phyloP scores from a whole-genome alignment of 2,113 vertebrate genomes.

The Catharus fuscescens region DNA sequence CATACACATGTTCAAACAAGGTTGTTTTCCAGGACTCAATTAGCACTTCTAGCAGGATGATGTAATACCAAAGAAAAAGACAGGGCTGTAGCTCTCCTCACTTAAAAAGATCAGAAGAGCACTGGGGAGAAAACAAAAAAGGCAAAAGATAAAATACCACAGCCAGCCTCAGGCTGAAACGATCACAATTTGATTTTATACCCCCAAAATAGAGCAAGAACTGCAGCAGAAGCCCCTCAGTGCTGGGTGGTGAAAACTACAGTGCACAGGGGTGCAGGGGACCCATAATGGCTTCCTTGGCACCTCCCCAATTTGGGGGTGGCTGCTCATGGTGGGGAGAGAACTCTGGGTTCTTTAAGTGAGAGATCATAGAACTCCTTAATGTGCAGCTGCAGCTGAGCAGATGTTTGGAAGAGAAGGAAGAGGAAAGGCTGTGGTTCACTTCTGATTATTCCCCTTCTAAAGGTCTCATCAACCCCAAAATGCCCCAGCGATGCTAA shows the following conservation, averaged over 20 bases:
- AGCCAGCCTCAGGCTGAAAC: background rate
- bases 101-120: background rate
- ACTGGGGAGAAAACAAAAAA: background rate
- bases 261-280: background rate
- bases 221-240: background rate
- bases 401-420: background rate
- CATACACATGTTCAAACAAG: conserved; percentile 32
- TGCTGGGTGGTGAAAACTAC: background rate
- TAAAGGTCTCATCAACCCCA: background rate
- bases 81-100: background rate
- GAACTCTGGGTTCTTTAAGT: background rate
- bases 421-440: background rate
- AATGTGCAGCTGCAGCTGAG: background rate
- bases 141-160: background rate
- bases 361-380: background rate
- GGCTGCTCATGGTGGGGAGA: background rate
- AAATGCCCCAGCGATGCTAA: background rate
- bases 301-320: background rate
- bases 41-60: conserved; percentile 22
- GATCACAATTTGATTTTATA: background rate
- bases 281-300: background rate
- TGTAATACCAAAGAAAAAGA: background rate
- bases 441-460: background rate
- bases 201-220: background rate
- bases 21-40: conserved; percentile 29